Evolutionary conservation across 2,113 vertebrate species (phyloP).

Genomic region (Porphyrio hochstetteri): DNA sequence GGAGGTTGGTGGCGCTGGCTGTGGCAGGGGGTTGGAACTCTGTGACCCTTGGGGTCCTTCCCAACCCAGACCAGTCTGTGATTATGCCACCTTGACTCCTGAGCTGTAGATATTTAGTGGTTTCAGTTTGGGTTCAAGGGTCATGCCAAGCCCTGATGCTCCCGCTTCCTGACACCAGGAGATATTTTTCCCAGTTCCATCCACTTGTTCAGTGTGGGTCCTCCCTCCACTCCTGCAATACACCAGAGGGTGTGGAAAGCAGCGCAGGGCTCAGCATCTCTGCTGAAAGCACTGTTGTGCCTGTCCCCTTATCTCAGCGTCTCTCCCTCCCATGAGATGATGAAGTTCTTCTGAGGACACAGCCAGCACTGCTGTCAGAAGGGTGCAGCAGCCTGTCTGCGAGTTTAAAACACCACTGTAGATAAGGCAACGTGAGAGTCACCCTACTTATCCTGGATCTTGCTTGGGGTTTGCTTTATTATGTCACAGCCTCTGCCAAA

Average conservation of each 20-base stretch:
- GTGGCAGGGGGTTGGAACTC: no score
- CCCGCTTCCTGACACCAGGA: not conserved
- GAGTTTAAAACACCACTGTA: not conserved
- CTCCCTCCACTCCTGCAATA: rapidly evolving
- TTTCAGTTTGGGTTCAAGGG: not conserved
- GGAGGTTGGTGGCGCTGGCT: no score
- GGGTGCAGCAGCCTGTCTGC: no score
- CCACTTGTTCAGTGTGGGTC: not conserved
- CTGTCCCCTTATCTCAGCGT: not conserved
- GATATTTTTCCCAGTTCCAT: not conserved
- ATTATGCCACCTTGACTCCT: not conserved
- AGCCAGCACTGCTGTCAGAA: not conserved
- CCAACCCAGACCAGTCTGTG: no score
- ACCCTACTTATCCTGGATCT: not conserved
- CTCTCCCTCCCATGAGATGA: not conserved
- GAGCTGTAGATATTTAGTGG: not conserved
- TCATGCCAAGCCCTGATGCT: rapidly evolving
- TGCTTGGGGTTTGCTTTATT: not conserved
- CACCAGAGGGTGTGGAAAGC: not conserved
- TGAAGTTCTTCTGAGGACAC: not conserved
- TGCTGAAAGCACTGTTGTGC: not conserved
- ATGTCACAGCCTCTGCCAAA: not conserved
- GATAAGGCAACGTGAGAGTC: not conserved
- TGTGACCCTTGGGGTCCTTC: no score
- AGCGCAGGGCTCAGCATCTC: not conserved